These are phyloP conservation scores for Andrena haemorrhoa DNA, from an alignment of 2,888 invertebrate species.

Conservation along the genomic window DNA sequence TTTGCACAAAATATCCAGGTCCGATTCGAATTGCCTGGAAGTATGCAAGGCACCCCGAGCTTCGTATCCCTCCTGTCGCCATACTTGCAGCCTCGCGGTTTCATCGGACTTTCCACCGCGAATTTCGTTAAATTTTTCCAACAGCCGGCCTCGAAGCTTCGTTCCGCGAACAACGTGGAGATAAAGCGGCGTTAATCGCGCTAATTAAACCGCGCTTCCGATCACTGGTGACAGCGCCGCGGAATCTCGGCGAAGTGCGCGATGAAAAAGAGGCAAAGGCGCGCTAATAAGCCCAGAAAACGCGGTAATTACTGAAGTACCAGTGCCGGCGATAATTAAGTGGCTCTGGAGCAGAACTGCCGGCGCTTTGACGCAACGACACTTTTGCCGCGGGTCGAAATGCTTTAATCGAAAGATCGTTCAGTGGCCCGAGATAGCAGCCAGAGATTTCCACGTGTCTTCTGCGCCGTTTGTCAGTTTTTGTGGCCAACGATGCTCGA, in stretches of 20 bases:
- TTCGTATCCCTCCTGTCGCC: too few species aligned
- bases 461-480: constrained; percentile 35
- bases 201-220: not conserved
- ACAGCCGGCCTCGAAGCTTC: too few species aligned
- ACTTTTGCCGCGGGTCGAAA: not conserved
- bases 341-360: not conserved
- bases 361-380: constrained; percentile 6
- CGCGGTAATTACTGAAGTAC: constrained; percentile 26
- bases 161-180: not conserved
- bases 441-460: constrained; percentile 16
- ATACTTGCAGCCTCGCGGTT: too few species aligned
- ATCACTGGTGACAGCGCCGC: not conserved
- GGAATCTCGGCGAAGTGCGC: not conserved
- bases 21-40: too few species aligned
- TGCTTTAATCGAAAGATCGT: not conserved
- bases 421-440: not conserved
- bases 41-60: too few species aligned
- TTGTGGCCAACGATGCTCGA: constrained; percentile 16
- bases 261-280: not conserved
- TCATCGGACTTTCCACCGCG: too few species aligned
- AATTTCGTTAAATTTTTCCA: too few species aligned
- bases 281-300: constrained; percentile 16
- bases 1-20: too few species aligned
- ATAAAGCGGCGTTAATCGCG: not conserved
- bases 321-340: constrained; percentile 20